Evolutionary conservation across 1,140 invertebrate species (phyloP).

Genomic region (Riptortus pedestris): DNA sequence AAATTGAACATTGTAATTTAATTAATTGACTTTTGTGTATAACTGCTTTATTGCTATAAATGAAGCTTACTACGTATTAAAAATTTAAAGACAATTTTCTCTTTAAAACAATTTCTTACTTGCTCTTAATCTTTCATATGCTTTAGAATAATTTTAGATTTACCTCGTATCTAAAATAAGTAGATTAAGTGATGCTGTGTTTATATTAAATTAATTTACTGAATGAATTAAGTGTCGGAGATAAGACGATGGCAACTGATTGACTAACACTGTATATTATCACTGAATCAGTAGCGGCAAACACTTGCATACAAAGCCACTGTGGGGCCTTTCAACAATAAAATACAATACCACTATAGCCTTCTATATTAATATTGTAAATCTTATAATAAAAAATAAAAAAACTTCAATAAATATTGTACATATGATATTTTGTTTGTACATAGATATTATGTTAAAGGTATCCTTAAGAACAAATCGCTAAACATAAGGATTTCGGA

Average conservation of each 20-base stretch:
- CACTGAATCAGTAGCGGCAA: not conserved
- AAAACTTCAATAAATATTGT: conserved; percentile 10
- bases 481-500: no score
- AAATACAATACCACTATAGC: conserved; percentile 1
- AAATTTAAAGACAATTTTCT: not conserved
- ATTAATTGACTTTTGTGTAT: no score
- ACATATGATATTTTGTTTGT: conserved; percentile 15
- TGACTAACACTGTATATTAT: not conserved
- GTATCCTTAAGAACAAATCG: no score
- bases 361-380: conserved; percentile 4
- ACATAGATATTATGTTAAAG: conserved; percentile 14
- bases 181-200: no score
- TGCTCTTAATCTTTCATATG: not conserved
- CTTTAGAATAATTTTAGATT: not conserved
- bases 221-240: no score
- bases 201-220: no score
- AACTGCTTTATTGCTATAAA: no score
- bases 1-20: no score
- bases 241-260: no score
- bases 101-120: not conserved
- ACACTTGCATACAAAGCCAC: conserved; percentile 2
- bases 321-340: conserved; percentile 14
- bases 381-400: conserved; percentile 7
- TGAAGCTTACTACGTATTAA: no score
- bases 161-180: not conserved